These are phyloP conservation scores for Lerista edwardsae DNA, from an alignment of 2,797 vertebrate species.

Conservation along the genomic window DNA sequence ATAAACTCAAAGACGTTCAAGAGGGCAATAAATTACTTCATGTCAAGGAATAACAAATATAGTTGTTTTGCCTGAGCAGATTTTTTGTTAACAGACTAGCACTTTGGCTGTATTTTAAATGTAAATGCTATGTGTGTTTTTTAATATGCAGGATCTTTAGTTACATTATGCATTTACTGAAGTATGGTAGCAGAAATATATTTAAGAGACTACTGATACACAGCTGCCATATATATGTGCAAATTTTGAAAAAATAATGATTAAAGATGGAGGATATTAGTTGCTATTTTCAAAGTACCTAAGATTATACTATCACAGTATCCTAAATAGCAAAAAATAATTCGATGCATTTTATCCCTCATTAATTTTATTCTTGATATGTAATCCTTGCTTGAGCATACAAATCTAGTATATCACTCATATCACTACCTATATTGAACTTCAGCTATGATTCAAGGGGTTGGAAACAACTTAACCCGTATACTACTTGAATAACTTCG, in stretches of 20 bases:
- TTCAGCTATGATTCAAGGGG: neutral
- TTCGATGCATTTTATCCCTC: neutral
- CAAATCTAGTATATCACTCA: slow-evolving; percentile 27
- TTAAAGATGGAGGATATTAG: neutral
- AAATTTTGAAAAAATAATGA: neutral
- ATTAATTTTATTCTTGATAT: slow-evolving; percentile 37
- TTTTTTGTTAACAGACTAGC: slow-evolving; percentile 47
- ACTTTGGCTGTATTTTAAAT: slow-evolving; percentile 31
- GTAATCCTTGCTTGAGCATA: slow-evolving; percentile 13
- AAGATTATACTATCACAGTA: slow-evolving; percentile 18
- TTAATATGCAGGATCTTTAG: slow-evolving; percentile 29
- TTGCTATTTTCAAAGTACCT: slow-evolving; percentile 7
- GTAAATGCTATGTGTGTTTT: slow-evolving; percentile 25
- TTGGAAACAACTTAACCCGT: slow-evolving; percentile 30
- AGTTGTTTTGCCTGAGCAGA: slow-evolving; percentile 26
- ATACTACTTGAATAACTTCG: slow-evolving; percentile 24
- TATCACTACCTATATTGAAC: neutral
- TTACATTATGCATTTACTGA: neutral
- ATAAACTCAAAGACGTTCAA: slow-evolving; percentile 40
- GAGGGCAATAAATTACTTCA: slow-evolving; percentile 52
- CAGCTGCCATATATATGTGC: neutral
- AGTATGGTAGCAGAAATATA: slow-evolving; percentile 3
- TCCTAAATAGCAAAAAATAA: slow-evolving; percentile 21
- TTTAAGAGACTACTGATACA: slow-evolving; percentile 32
- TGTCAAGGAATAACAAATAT: slow-evolving; percentile 40